Base-by-base conservation (phyloP, 2,113 vertebrate species). In the Galeopterus variegatus region DNA sequence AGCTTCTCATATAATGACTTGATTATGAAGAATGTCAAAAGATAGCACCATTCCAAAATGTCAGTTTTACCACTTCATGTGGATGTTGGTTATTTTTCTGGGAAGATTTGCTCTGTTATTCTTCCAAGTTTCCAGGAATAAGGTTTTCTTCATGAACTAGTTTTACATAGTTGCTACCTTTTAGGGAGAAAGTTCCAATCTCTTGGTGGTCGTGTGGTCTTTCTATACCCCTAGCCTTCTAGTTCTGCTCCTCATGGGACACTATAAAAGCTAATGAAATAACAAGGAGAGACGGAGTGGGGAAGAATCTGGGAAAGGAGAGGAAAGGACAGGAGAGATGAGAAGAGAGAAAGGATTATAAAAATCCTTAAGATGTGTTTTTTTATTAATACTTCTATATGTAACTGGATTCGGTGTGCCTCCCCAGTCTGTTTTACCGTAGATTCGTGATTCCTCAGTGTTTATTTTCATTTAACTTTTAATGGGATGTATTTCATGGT, bases 391-490 rank as follows among this genome's bases (percentile, higher is more conserved):
- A 62, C 5, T 73, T 81, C 11, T 6, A 1, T 86, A 1, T 33
- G 6, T 8, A 41, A 52, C 21, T 36, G 14, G 17, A 89, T 62
- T 81, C 12, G 18, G 14, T 3, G 6, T 26, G 50, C 8, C 4
- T 88, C 52, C 28, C 13, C 3, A 33, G 45, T 65, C 8, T 14
- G 28, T 95, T 79, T 73, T 73, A 28, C 15, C 8, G 23, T 9
- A 24, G 26, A 26, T 26, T 75, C 28, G 56, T 28, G 14, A 3
- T 88, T 87, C n/a, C 24, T 79, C 4, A 0, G 24, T 23, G 24
- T 70, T 70, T 84, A 18, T 67, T 88, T 86, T 88, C 26, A 41
- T 69, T 52, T 90, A 13, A 88, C 28, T 89, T 86, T 88, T 69
- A 65, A 52, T 13, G 67, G 24, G 28, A 69, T 5, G 1, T 18